Conservation (phyloP, 2,888 invertebrate genomes). For the Acheta domesticus region DNA sequence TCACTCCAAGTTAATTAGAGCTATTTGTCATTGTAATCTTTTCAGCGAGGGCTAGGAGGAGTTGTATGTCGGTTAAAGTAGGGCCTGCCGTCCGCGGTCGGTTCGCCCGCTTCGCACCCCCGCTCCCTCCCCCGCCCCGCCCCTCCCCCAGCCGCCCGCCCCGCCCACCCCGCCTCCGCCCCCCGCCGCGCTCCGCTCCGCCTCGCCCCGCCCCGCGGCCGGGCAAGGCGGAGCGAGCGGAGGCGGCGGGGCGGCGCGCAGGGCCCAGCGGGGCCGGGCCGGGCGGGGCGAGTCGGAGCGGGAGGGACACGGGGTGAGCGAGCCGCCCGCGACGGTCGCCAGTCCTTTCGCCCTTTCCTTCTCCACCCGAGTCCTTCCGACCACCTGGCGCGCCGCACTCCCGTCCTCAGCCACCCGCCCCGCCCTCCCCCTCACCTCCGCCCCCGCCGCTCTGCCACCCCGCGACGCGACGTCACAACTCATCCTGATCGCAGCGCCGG, state of each 20-base stretch:
- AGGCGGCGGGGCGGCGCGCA: no score
- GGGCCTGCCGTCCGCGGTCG: background rate
- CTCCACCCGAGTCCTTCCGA: background rate
- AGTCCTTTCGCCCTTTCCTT: background rate
- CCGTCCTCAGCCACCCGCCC: no score
- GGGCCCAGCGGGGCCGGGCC: no score
- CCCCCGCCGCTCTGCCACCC: background rate
- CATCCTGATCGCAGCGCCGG: no score
- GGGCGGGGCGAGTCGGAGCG: background rate
- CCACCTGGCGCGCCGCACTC: background rate
- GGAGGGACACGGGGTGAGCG: background rate
- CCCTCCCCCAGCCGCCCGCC: background rate
- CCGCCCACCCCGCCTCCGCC: background rate
- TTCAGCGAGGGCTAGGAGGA: constrained; percentile 18
- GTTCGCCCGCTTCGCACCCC: no score
- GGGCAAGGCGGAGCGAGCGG: no score
- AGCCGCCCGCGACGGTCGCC: background rate
- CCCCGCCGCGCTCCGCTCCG: background rate
- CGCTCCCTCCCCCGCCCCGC: background rate
- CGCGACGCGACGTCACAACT: no score
- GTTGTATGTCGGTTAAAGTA: constrained; percentile 9
- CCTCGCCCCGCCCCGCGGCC: no score
- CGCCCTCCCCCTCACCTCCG: background rate
- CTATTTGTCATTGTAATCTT: constrained; percentile 18
- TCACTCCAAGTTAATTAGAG: constrained; percentile 18